These are phyloP conservation scores for Zygothrica quintamaculata DNA, from an alignment of 2,888 invertebrate species.

Conservation along the genomic window DNA sequence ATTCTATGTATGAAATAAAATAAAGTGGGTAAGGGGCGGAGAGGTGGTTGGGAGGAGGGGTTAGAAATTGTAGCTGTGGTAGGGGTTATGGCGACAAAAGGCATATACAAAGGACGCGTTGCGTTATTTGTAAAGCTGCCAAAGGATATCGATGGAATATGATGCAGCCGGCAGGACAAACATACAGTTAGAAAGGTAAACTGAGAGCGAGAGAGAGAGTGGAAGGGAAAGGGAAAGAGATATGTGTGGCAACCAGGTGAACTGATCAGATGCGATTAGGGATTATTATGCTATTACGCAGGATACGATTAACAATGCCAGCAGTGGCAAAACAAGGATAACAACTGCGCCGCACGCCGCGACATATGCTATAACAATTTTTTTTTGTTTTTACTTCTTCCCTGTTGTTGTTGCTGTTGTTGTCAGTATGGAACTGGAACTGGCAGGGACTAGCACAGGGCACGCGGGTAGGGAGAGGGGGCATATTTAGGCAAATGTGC, in stretches of 20 bases:
- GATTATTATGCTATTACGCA: conserved; percentile 83
- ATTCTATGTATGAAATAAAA: conserved; percentile 41
- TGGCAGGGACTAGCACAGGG: not conserved
- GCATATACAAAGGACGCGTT: conserved; percentile 66
- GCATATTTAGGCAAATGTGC: conserved; percentile 74
- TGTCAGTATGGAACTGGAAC: conserved; percentile 7
- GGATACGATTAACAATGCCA: conserved; percentile 79
- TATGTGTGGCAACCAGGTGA: conserved; percentile 66
- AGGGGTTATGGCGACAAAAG: conserved; percentile 61
- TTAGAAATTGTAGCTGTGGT: too few species aligned
- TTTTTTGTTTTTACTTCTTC: conserved; percentile 7
- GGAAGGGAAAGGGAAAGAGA: conserved; percentile 6
- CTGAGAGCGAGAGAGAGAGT: conserved; percentile 5
- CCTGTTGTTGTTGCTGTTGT: too few species aligned
- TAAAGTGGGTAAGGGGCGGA: too few species aligned
- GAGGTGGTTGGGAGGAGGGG: too few species aligned
- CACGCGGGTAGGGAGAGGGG: not conserved
- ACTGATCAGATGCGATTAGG: conserved; percentile 82
- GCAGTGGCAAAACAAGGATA: conserved; percentile 49
- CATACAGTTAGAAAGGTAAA: conserved; percentile 1
- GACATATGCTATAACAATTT: conserved; percentile 69
- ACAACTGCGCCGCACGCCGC: conserved; percentile 77
- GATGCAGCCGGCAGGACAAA: conserved; percentile 67
- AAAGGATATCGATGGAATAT: conserved; percentile 64
- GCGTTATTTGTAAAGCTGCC: conserved; percentile 70